These are phyloP conservation scores for Zaprionus davidi DNA, from an alignment of 1,140 invertebrate genomes.

Conservation along the genomic window DNA sequence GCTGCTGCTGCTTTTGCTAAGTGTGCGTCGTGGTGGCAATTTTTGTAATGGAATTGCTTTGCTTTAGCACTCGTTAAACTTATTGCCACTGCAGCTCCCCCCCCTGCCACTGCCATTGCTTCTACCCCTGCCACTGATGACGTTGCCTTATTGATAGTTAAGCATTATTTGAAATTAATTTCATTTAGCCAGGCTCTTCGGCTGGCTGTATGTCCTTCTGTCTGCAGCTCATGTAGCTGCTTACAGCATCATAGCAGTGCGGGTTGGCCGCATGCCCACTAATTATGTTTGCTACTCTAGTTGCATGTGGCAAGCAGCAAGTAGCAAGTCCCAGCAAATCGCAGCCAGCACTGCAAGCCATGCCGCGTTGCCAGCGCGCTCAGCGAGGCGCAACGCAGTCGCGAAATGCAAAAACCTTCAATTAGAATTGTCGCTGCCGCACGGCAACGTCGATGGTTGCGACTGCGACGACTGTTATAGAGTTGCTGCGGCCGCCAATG, in stretches of 20 bases:
- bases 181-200: slow-evolving; percentile 32
- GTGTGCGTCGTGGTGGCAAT: slow-evolving; percentile 60
- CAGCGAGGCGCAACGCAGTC: slow-evolving; percentile 61
- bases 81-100: slow-evolving; percentile 20
- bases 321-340: not conserved
- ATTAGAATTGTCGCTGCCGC: slow-evolving; percentile 58
- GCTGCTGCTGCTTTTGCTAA: not conserved
- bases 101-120: too few relatives aligned
- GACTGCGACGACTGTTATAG: slow-evolving; percentile 13
- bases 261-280: too few relatives aligned
- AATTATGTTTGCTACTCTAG: slow-evolving; percentile 52
- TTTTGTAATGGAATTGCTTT: slow-evolving; percentile 75
- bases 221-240: slow-evolving; percentile 12
- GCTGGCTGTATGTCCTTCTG: slow-evolving; percentile 4
- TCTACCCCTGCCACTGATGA: not conserved
- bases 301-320: slow-evolving; percentile 31
- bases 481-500: slow-evolving; percentile 56
- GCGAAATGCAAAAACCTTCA: slow-evolving; percentile 75
- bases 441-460: slow-evolving; percentile 25
- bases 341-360: slow-evolving; percentile 14
- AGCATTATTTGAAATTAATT: slow-evolving; percentile 69
- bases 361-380: slow-evolving; percentile 31
- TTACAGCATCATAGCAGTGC: not conserved
- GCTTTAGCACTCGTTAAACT: slow-evolving; percentile 42
- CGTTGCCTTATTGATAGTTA: slow-evolving; percentile 30